Conservation (phyloP, 1,140 invertebrate species). For the Pseudobourletiella spinata region DNA sequence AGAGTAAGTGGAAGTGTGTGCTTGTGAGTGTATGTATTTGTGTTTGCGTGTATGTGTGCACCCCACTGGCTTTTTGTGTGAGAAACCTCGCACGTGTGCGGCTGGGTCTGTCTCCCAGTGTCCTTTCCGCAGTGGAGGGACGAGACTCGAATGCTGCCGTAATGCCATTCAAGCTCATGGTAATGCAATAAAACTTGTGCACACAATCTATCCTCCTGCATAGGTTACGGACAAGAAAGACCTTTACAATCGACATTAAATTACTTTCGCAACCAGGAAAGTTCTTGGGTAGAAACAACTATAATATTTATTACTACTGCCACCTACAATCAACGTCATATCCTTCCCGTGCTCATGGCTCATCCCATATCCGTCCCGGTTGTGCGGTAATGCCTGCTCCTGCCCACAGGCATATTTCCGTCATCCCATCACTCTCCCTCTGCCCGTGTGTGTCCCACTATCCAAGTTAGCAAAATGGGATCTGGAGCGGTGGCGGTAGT, state of each 20-base stretch:
- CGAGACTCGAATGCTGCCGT: neutral
- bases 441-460: too few species aligned
- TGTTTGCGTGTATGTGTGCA: too few species aligned
- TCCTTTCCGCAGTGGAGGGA: neutral
- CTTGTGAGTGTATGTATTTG: too few species aligned
- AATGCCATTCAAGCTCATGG: neutral
- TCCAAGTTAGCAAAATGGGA: too few species aligned
- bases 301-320: slow-evolving; percentile 7
- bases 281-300: neutral
- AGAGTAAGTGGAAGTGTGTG: too few species aligned
- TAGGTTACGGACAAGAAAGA: neutral
- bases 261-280: neutral
- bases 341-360: slow-evolving; percentile 3
- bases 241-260: slow-evolving; percentile 5
- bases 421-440: too few species aligned
- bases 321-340: neutral
- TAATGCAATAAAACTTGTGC: neutral
- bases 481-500: too few species aligned
- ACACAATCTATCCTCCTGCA: neutral
- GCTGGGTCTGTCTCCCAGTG: neutral
- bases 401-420: too few species aligned
- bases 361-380: neutral
- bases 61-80: too few species aligned
- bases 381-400: neutral
- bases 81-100: too few species aligned